Base-by-base conservation (phyloP, 2,113 vertebrate genomes). In the Toxostoma redivivum region DNA sequence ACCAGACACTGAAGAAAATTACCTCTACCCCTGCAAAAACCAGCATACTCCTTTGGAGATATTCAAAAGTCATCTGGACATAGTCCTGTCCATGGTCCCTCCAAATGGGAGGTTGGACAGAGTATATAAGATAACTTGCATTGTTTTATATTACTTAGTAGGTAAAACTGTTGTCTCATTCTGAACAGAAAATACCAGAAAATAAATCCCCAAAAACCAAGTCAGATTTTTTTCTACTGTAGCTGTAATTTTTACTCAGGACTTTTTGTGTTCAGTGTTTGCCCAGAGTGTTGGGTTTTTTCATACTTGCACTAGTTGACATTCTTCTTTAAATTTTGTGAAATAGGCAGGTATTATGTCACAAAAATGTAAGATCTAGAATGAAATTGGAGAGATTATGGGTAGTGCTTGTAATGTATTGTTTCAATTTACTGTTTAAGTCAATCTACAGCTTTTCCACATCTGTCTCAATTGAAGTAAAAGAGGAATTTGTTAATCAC, bases 151-250 rank as follows among this genome's bases (percentile, higher is more conserved):
- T 25, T 28, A 54, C 8, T 57, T 76, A 28, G 10, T 56, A 86
- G 30, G 19, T 33, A 18, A 73, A 92, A 65, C 3, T 30, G 17
- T 38, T 73, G 7, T 66, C 45, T 7, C 10, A 42, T 27, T 64
- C 20, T 47, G 30, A 30, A 12, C 23, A n/a, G 33, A 47, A 30
- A n/a, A 23, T 30, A 12, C 5, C 8, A 17, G 38, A 38, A 58
- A 28, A 15, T 7, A 64, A 60, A 9, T 0, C 4, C 7, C 3
- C 7, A 2, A 1, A n/a, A 45, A 33, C 1, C 2, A 33, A 17
- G 6, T 13, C 22, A 7, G 8, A 33, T 23, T 64, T 88, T 88
- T 28, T 90, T 64, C 31, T 77, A 30, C 10, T 47, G 30, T 81
- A 83, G 5, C 0, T 90, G 5, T 12, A 56, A 22, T 48, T 16